These are phyloP conservation scores for Larimichthys polyactis DNA, from an alignment of 2,113 vertebrate species.

Conservation along the genomic window DNA sequence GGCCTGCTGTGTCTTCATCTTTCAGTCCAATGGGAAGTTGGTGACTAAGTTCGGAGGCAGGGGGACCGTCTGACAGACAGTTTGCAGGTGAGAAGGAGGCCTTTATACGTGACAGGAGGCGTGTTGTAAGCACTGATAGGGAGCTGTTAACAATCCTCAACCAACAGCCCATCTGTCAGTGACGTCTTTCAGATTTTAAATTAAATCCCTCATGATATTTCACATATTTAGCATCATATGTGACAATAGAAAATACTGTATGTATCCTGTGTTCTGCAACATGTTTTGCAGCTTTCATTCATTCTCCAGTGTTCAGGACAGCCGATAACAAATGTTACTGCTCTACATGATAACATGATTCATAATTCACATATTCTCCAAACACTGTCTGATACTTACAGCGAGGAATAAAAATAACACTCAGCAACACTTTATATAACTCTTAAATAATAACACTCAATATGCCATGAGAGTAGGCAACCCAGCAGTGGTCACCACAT, in stretches of 20 bases:
- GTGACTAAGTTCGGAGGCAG: constrained; percentile 94
- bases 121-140: not conserved
- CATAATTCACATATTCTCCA: not conserved
- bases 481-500: not conserved
- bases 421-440: too few relatives aligned
- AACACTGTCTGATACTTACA: not conserved
- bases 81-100: constrained; percentile 88
- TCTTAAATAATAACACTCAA: not conserved
- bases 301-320: not conserved
- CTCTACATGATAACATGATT: not conserved
- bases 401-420: not conserved
- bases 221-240: not conserved
- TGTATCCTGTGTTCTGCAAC: not conserved
- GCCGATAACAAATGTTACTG: too few relatives aligned
- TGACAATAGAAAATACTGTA: not conserved
- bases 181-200: not conserved
- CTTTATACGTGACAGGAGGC: not conserved
- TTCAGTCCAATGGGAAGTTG: constrained; percentile 96
- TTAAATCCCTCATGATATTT: not conserved
- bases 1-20: constrained; percentile 97
- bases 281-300: constrained; percentile 4
- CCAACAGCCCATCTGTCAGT: not conserved
- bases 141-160: not conserved
- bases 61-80: constrained; percentile 92
- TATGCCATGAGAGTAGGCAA: not conserved